These are phyloP conservation scores for Trachelus iudaicus DNA, from an alignment of 2,888 invertebrate genomes.

Conservation along the genomic window DNA sequence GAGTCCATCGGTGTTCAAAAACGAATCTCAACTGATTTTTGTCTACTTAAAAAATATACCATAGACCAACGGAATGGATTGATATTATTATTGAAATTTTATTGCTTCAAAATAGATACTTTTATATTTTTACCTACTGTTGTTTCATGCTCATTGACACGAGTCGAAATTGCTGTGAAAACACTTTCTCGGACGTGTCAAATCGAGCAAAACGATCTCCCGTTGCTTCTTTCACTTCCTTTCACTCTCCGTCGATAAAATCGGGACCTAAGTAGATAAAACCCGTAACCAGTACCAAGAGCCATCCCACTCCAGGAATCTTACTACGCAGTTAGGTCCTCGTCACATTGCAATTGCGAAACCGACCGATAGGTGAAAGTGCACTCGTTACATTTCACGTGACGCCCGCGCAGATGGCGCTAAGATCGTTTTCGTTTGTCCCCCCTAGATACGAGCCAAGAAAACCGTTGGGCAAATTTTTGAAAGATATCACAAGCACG, in stretches of 20 bases:
- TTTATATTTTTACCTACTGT: background rate
- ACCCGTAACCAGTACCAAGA: background rate
- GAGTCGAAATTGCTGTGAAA: background rate
- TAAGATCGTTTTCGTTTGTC: background rate
- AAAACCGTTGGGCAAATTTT: background rate
- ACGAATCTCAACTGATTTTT: background rate
- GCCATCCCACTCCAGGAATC: background rate
- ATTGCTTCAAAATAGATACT: no score
- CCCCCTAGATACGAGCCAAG: background rate
- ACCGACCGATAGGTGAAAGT: constrained; percentile 51
- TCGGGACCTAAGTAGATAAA: background rate
- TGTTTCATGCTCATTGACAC: background rate
- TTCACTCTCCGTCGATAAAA: background rate
- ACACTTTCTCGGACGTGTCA: background rate
- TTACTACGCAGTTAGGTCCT: background rate
- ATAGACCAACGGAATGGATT: background rate
- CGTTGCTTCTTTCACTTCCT: background rate
- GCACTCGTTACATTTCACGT: constrained; percentile 53
- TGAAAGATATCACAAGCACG: background rate
- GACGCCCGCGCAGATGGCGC: background rate
- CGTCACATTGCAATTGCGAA: constrained; percentile 34
- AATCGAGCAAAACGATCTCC: background rate
- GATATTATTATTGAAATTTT: background rate
- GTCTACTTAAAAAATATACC: background rate
- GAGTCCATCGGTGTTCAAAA: background rate